Base-by-base conservation (phyloP, 2,888 invertebrate species). In the Euplagia quadripunctaria region DNA sequence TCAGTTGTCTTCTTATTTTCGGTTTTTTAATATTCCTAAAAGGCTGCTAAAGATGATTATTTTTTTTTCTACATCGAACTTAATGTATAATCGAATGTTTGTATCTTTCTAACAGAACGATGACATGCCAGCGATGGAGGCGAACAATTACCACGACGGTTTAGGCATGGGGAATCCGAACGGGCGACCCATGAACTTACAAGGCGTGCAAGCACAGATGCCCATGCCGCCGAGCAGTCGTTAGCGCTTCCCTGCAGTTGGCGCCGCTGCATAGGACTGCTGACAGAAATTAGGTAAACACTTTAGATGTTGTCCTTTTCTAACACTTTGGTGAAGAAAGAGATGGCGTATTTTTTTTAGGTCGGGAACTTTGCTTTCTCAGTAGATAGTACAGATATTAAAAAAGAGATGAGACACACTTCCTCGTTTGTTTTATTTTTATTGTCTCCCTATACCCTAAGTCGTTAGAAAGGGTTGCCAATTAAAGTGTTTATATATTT, bases 61-160 rank as follows among this genome's bases (percentile, higher is more conserved):
- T 16, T 12, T 41, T 12, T 41, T 16, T 41, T 14, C 41, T 63
- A 16, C 41, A 20, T 4, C 11, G 8, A 12, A 52, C 17, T 17
- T 1, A 52, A 16, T 16, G 52, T 52, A 20, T 20, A 20, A 20
- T 31, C 14, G 0, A 51, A 49, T 63, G 16, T 63, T 14, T 61
- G 16, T 43, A 64, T 42, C 52, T 14, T 70, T 11, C 20, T 64
- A 58, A 72, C 96, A 97, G 97, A 97, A 96, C 93, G 97, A 98
- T 95, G 97, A 97, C 90, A 97, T 97, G 88, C 97, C 97, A 75
- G 96, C 97, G 93, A 97, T 97, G 90, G 97, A 97, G 90, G 97
- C 97, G 96, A 97, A 97, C 89, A 97, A 97, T 91, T 97, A 97
- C 81, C 97, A 97, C 84, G 96, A 96, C 80, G 95, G 95, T 0